Conservation (phyloP, 2,888 invertebrate species). For the Brachylomia viminalis region DNA sequence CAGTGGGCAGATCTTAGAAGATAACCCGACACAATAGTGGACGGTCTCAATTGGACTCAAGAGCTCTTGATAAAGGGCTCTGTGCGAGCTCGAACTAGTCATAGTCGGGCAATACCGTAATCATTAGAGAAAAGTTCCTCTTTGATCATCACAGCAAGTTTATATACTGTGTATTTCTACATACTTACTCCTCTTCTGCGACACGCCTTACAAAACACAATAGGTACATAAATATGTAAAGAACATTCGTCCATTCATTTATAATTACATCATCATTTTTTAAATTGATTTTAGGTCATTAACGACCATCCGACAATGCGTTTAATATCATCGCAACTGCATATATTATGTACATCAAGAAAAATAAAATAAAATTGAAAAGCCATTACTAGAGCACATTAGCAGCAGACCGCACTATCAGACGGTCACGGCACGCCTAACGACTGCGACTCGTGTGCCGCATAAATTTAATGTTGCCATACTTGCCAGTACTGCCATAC, state of each 20-base stretch:
- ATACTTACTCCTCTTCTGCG: not conserved
- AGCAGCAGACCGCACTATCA: conserved; percentile 11
- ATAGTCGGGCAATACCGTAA: not conserved
- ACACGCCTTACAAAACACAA: not conserved
- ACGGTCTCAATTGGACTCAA: not conserved
- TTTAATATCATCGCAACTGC: not conserved
- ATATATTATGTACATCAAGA: conserved; percentile 11
- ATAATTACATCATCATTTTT: not conserved
- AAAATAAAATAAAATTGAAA: conserved; percentile 17
- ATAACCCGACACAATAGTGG: no score
- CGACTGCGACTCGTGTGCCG: conserved; percentile 36
- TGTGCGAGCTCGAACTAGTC: not conserved
- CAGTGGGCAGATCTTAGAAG: not conserved
- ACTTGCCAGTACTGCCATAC: conserved; percentile 20
- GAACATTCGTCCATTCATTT: not conserved
- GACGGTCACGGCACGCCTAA: conserved; percentile 42
- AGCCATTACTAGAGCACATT: conserved; percentile 35
- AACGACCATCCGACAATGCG: not conserved
- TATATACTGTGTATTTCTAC: no score
- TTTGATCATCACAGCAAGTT: not conserved
- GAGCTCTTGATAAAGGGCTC: not conserved
- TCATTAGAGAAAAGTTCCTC: not conserved
- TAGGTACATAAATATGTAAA: not conserved
- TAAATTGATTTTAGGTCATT: not conserved
- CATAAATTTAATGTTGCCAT: conserved; percentile 66